Conservation (phyloP, 2,888 invertebrate species). For the Xylocampa areola region DNA sequence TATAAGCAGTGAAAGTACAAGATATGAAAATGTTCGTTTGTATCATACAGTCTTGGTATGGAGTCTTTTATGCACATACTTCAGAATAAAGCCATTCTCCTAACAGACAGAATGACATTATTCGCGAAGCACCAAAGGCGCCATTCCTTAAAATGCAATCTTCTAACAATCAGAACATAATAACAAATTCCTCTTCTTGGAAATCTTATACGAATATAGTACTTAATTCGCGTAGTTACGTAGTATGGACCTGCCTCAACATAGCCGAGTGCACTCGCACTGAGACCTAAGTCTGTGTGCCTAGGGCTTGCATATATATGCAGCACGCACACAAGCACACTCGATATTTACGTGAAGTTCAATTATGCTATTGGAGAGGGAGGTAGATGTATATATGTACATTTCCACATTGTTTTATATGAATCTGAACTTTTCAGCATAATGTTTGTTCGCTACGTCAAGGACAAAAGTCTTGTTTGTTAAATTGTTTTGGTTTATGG, state of each 20-base stretch:
- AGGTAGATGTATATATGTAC: constrained; percentile 42
- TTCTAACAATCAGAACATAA: constrained; percentile 28
- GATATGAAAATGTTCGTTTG: no score
- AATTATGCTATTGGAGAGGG: constrained; percentile 72
- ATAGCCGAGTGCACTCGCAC: constrained; percentile 67
- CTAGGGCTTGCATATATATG: constrained; percentile 47
- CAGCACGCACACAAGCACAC: constrained; percentile 62
- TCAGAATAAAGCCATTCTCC: background rate
- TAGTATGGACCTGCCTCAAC: constrained; percentile 75
- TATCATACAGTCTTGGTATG: no score
- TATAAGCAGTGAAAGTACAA: no score
- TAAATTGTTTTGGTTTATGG: constrained; percentile 9
- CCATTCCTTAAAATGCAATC: constrained; percentile 17
- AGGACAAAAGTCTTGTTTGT: constrained; percentile 36
- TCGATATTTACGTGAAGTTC: constrained; percentile 70
- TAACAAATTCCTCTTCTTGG: constrained; percentile 44
- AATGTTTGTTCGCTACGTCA: constrained; percentile 40
- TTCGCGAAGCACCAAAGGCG: background rate
- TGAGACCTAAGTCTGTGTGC: constrained; percentile 65
- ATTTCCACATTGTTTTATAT: constrained; percentile 36
- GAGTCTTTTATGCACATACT: no score
- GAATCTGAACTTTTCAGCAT: constrained; percentile 50
- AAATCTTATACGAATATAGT: constrained; percentile 31
- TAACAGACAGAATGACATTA: constrained; percentile 5
- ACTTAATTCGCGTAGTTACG: constrained; percentile 30